Base-by-base conservation (phyloP, 2,113 vertebrate species). In the Eclectus roratus region DNA sequence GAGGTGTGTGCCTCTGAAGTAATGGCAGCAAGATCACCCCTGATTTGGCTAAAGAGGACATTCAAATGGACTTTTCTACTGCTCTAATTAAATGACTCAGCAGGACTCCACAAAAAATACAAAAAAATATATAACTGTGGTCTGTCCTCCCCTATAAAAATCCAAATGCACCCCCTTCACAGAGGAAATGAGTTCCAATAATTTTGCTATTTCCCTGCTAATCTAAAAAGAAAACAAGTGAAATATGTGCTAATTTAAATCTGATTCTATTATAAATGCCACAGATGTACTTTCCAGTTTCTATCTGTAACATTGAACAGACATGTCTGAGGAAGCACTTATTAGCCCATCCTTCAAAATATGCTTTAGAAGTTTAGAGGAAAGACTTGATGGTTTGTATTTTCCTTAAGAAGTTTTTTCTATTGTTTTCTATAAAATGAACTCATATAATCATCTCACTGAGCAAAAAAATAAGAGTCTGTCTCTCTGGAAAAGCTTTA, bases 321-420 rank as follows among this genome's bases (percentile, higher is more conserved):
- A 52, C 4, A 14, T 0, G 0, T 49, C 23, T 71, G 19, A 56
- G 25, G 49, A 37, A 78, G 18, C 2, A 23, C 0, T 52, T 80
- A 68, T 1, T 65, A 56, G 6, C 53, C 31, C 28, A 24, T 39
- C 13, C 11, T 49, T 68, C 44, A 88, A 92, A 82, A 68, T 31
- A 41, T 2, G 4, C 4, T 65, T 74, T 18, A 68, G 5, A 63
- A 64, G 0, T 68, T 41, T 44, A 3, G 11, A 85, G 27, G 14
- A 85, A 72, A 53, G 31, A 28, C 1, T 2, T 3, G 0, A 19
- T 23, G 4, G 23, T 46, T 77, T 50, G 7, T 29, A 21, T 5
- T 88, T 77, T 80, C 53, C 43, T 17, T 17, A 44, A 13, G 12
- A 31, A 18, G 1, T 16, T 74, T 56, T 65, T 61, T n/a, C 19